These are phyloP conservation scores for Lithobates sylvaticus DNA, from an alignment of 2,797 vertebrate genomes.

Conservation along the genomic window DNA sequence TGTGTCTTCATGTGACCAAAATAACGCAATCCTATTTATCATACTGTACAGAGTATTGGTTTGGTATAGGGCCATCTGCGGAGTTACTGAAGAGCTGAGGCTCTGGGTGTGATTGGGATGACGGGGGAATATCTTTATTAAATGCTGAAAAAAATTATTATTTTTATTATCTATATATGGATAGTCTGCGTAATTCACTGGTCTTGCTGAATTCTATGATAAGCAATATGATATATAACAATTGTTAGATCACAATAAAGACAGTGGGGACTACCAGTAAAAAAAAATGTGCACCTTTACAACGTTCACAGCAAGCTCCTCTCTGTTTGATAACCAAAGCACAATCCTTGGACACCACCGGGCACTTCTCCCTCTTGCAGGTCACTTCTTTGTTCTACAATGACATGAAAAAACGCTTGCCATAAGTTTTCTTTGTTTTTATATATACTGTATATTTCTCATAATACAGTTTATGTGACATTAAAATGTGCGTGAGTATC, in stretches of 20 bases:
- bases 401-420: conserved; percentile 48
- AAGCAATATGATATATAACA: background rate
- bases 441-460: background rate
- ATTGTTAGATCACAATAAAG: background rate
- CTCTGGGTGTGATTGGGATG: too few species aligned
- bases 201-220: background rate
- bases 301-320: conserved; percentile 93
- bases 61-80: too few species aligned
- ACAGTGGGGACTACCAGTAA: background rate
- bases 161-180: too few species aligned
- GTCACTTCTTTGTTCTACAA: conserved; percentile 92
- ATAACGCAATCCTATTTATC: too few species aligned
- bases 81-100: too few species aligned
- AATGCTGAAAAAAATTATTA: too few species aligned
- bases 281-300: conserved; percentile 85
- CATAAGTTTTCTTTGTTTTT: background rate
- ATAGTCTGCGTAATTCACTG: too few species aligned
- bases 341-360: conserved; percentile 87
- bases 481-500: too few species aligned
- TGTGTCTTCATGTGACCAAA: too few species aligned
- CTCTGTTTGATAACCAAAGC: conserved; percentile 94
- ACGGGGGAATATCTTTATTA: too few species aligned
- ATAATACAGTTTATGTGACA: background rate
- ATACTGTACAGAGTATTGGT: too few species aligned
- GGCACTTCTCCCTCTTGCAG: conserved; percentile 96